Base-by-base conservation (phyloP, 37 sponge, comb jelly and placozoan genomes). In the Beroe ovata region DNA sequence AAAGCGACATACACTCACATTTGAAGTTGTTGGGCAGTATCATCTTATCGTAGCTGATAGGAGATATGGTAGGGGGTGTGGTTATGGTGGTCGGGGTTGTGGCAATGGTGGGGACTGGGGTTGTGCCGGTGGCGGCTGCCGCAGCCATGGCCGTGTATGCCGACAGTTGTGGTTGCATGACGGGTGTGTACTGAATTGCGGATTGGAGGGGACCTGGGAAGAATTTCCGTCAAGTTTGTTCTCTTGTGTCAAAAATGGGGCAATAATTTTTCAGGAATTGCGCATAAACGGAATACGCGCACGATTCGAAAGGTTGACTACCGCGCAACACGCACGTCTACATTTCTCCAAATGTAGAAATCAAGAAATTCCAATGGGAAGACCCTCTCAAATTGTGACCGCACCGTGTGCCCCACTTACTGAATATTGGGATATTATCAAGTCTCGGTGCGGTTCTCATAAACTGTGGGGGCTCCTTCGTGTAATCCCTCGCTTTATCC, bases 401-500 rank as follows among this genome's bases (percentile, higher is more conserved):
- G 20, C 21, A 33, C 8, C 19, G 32, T 39, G 42, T 33, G 18
- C 20, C 32, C 47, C 6, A 89, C 64, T 60, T 29, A 61, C 89
- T 89, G 42, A 89, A 61, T 6, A 61, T 39, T 8, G 64, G 61
- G 61, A 89, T 29, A 38, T 33, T 72, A 30, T 90, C 60, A 29
- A 59, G 34, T 4, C 90, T 3, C 14, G 60, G 37, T 18, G 71
- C 18, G 90, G 22, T 42, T 6, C 89, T 36, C 23, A 89, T 59
- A 22, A 60, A 40, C 69, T 69, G 61, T 1, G 71, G 69, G 39
- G 61, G 61, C 19, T 71, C 60, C 60, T 54, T 72, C 26, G 38
- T 38, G 59, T 42, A 90, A 19, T 91, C 95, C 95, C 95, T 92
- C 30, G 94, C 93, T 59, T 94, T 96, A 60, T 96, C 97, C 90